Conservation (phyloP, 1,140 invertebrate genomes). For the Parapsyche elsis region DNA sequence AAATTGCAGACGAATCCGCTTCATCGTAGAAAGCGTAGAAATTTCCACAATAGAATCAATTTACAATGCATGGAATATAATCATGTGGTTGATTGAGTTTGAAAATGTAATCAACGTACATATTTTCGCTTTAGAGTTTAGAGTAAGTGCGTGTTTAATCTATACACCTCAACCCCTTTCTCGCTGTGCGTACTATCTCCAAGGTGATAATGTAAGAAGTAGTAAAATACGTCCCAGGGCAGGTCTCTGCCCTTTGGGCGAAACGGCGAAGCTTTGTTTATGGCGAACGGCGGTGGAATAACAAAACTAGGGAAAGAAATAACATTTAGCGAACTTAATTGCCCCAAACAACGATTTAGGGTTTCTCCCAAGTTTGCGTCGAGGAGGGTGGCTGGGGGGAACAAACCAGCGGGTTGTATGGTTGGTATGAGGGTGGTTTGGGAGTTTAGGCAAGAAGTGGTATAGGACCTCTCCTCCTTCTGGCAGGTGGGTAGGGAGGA, state of each 20-base stretch:
- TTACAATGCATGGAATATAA: no score
- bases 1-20: constrained; percentile 10
- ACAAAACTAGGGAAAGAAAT: constrained; percentile 56
- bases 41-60: no score
- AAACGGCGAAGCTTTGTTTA: constrained; percentile 54
- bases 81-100: no score
- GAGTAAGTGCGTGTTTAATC: constrained; percentile 25
- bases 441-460: neutral
- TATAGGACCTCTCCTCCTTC: neutral
- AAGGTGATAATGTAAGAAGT: constrained; percentile 42
- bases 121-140: neutral
- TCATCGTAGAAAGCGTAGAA: neutral
- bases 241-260: constrained; percentile 37
- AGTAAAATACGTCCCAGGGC: constrained; percentile 27
- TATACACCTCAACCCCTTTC: neutral
- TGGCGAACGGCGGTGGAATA: constrained; percentile 54
- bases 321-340: constrained; percentile 57
- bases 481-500: constrained; percentile 33
- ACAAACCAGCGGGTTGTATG: neutral
- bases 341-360: constrained; percentile 56
- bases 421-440: neutral
- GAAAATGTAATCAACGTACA: no score
- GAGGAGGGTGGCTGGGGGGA: neutral
- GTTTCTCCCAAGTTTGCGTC: constrained; percentile 40
- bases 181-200: constrained; percentile 2